Conservation (phyloP, 2,888 invertebrate species). For the Neocrepidodera transversa region DNA sequence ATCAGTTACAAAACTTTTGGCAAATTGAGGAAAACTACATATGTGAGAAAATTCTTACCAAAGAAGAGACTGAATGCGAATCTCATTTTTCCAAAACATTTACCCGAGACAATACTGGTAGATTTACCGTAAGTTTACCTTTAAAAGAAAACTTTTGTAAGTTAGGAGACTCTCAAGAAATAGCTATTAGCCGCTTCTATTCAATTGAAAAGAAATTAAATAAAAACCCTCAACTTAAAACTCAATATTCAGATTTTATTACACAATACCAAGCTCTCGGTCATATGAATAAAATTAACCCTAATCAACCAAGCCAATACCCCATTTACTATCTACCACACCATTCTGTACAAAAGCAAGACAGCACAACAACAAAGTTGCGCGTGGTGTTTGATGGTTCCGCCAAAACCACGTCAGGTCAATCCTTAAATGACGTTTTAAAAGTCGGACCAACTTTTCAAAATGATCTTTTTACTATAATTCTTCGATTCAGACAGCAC, state of each 20-base stretch:
- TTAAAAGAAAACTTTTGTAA: constrained; percentile 19
- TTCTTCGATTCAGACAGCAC: constrained; percentile 29
- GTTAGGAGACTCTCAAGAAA: constrained; percentile 22
- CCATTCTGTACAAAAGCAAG: constrained; percentile 24
- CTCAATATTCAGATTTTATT: constrained; percentile 29
- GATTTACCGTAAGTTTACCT: constrained; percentile 32
- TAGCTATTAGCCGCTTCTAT: constrained; percentile 24
- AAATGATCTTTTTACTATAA: constrained; percentile 1
- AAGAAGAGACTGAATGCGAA: background rate
- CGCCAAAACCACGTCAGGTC: constrained; percentile 7
- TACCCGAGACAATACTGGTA: background rate
- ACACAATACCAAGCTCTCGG: constrained; percentile 26
- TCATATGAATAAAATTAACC: constrained; percentile 28
- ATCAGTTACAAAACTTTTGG: background rate
- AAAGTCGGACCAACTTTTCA: constrained; percentile 28
- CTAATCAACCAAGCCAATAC: background rate
- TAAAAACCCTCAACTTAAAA: constrained; percentile 27
- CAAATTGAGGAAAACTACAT: background rate
- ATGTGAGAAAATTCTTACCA: background rate
- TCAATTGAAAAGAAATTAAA: constrained; percentile 27
- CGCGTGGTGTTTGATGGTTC: constrained; percentile 28
- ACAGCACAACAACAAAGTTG: constrained; percentile 16
- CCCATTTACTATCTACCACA: constrained; percentile 23
- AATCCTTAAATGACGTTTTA: constrained; percentile 27
- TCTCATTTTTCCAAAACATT: background rate